These are phyloP conservation scores for Apamea anceps DNA, from an alignment of 2,888 invertebrate species.

Conservation along the genomic window DNA sequence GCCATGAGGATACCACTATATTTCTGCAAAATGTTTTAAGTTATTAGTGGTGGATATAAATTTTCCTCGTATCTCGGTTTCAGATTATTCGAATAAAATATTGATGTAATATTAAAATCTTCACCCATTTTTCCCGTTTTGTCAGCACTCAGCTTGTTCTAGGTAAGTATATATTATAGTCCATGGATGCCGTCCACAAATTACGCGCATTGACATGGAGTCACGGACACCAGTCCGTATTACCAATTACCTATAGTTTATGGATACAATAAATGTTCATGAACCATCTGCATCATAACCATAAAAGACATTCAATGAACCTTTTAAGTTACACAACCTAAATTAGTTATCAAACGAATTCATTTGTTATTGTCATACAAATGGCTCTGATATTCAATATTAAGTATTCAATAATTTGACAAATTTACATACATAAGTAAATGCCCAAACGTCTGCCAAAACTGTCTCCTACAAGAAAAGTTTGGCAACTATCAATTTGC, in stretches of 20 bases:
- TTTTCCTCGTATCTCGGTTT: background rate
- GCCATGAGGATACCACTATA: conserved; percentile 50
- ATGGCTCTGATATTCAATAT: background rate
- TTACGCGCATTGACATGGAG: no score
- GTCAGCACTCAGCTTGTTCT: no score
- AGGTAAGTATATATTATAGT: background rate
- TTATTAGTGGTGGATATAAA: background rate
- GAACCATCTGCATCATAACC: background rate
- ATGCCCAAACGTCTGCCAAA: background rate
- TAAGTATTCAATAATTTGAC: background rate
- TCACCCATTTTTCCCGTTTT: background rate
- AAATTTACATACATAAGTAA: background rate
- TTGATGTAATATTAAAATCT: background rate
- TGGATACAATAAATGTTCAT: background rate
- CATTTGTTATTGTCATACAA: background rate
- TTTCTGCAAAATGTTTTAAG: background rate
- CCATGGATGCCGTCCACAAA: no score
- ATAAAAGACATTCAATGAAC: background rate
- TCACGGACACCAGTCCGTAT: no score
- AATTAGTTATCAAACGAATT: background rate
- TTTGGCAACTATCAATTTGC: conserved; percentile 6
- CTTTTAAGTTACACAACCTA: background rate
- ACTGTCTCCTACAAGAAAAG: background rate
- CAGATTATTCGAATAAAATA: background rate
- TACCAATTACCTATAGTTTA: background rate